Base-by-base conservation (phyloP, 1,140 invertebrate genomes). In the Cyphomyrmex costatus region DNA sequence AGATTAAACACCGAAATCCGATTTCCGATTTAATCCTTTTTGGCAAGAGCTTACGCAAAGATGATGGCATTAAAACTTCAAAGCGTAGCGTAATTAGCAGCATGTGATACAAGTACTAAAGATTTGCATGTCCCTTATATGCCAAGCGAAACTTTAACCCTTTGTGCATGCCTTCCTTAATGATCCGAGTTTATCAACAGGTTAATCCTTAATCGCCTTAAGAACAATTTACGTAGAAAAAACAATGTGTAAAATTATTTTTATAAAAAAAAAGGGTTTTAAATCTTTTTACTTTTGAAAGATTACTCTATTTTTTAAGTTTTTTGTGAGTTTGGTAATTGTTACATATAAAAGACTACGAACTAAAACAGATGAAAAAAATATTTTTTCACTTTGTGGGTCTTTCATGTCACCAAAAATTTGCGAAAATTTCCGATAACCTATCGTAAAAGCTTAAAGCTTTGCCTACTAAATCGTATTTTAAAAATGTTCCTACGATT, bases 11-110 rank as follows among this genome's bases (percentile, higher is more conserved):
- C 27, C 14, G 30, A 30, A 91, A 91, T 91, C 90, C 87, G 90
- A 91, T 91, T 91, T 89, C 46, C 85, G 30, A 79, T 82, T 76
- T 91, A 91, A 91, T 73, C 90, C 90, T 82, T 87, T 89, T 76
- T 33, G 33, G 33, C 36, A 83, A 51, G 49, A 79, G 89, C 46
- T 89, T 68, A 65, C 19, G 7, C 56, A 46, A 61, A 87, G 85
- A 82, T 84, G 83, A 78, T 85, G 85, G 78, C 61, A 91, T 88
- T 76, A 71, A 53, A 27, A 71, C 74, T 89, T 87, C 80, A 85
- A 91, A 91, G 87, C 76, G 77, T 12, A n/a, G 60, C 65, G 58
- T 90, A 88, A 86, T 88, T 90, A 86, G 58, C 14, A 70, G 60
- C 42, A 87, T 85, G 42, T 68, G 53, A 68, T 76, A 56, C 56